Evolutionary conservation across 2,888 invertebrate genomes (phyloP), one percentile per base, ranked within the genome.

Genomic region (Netelia melanura): DNA sequence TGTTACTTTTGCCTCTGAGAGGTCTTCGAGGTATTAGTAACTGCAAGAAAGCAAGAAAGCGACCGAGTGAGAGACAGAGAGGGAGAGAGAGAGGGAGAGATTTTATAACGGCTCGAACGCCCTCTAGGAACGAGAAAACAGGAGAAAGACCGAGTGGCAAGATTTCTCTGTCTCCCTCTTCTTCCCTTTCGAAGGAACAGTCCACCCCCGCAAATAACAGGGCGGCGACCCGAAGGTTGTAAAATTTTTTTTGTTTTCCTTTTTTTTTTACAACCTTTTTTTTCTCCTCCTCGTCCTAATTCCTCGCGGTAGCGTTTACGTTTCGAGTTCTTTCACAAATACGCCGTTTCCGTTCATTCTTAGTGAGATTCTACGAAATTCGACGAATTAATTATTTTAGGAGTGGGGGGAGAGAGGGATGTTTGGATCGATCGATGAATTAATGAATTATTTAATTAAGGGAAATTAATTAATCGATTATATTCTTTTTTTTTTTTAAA

Each of bases 201-300:
- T 74, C 89, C 91, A 90, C 89, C 91, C 89, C 89, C 86, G 88
- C 89, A 91, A 92, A 92, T 91, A 88, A 92, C 90, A 92, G 89
- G 89, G 91, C 91, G 91, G 90, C 86, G 87, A 83, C 86, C 70
- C 70, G 83, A 84, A 65, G 23, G 89, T 82, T 86, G 88, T 90
- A 91, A 91, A 89, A 86, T 81, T 89, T 91, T 88, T 58, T 58
- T 21, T 21, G 23, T 64, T 70, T 30, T 30, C 5, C 3, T 30
- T 30, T 30, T 5, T 30, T 30, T 64, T 72, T 90, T 90, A 90
- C 90, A 87, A 87, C 88, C 87, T 44, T 64, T 81, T 81, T 62
- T 23, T 17, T 44, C 58, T 48, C 38, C 30, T 70, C 14, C 44
- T 78, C 70, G 21, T 70, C 62, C 78, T 65, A 65, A 81, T 81